Evolutionary conservation across 1,140 invertebrate species (phyloP), one percentile per base, ranked within the genome.

Genomic region (Listronotus oregonensis): DNA sequence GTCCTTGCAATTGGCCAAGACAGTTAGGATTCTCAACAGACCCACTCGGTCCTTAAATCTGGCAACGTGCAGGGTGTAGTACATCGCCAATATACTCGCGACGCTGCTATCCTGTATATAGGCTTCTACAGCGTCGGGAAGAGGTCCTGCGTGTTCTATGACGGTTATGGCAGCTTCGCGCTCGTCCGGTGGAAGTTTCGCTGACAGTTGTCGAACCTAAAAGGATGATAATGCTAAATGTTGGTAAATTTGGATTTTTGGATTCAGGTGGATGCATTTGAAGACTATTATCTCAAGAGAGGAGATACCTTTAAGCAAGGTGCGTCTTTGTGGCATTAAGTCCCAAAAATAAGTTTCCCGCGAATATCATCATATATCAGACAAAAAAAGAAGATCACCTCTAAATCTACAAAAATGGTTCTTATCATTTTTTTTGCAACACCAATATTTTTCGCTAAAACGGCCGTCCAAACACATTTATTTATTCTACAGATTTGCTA

Each of bases 71-170:
- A 97, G 80, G 0, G 94, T 93, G 75, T 98, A 97, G 79, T 98
- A 97, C 92, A 97, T 96, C 2, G 95, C 92, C 52, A 98, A 78
- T 21, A 96, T 90, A 73, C 93, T 93, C 34, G 95, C 94, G 5
- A 98, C 92, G 5, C 90, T 87, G 74, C 92, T 95, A 73, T 96
- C 90, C 72, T 92, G 87, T 62, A 95, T 89, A 75, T 94, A 96
- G 3, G 92, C 91, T 79, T 94, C 92, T 72, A 94, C 95, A 4
- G 93, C 91, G 82, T 96, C 95, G 7, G 95, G 94, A 0, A 94
- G 90, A 15, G 94, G 93, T 11, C 95, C 92, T 11, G 93, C 95
- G 81, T 97, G 95, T 79, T 97, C 95, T 74, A 96, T 96, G 63
- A 93, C 92, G 10, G 93, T 94, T 64, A 96, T 89, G 14, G 94